These are phyloP conservation scores for Caenorhabditis sp. DNA, from an alignment of 2,888 invertebrate genomes.

Conservation along the genomic window DNA sequence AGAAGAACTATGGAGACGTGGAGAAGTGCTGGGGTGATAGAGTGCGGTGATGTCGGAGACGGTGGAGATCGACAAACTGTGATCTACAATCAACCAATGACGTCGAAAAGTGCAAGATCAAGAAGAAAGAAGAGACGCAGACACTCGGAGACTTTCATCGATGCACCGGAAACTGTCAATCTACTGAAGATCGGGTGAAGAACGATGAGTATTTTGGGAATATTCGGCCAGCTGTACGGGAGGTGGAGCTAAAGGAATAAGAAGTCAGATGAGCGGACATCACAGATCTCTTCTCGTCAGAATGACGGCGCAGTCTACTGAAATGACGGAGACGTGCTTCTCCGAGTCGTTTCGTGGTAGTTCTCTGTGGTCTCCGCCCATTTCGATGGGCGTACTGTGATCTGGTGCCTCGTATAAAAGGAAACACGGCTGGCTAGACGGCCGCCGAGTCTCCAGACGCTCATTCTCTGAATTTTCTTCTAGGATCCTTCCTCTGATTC, in stretches of 20 bases:
- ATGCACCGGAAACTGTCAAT: constrained; percentile 50
- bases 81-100: constrained; percentile 62
- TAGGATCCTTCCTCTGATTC: not conserved
- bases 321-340: constrained; percentile 44
- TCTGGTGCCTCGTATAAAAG: constrained; percentile 40
- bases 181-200: constrained; percentile 11
- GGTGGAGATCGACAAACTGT: constrained; percentile 40
- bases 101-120: constrained; percentile 41
- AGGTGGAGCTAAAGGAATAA: constrained; percentile 2
- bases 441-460: not conserved
- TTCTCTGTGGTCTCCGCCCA: constrained; percentile 50
- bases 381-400: constrained; percentile 45
- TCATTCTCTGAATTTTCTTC: constrained; percentile 18
- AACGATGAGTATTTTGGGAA: constrained; percentile 42
- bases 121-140: constrained; percentile 30
- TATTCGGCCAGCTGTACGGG: not conserved
- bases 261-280: constrained; percentile 33
- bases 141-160: constrained; percentile 38
- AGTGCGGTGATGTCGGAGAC: constrained; percentile 35
- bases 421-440: too few relatives aligned
- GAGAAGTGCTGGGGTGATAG: constrained; percentile 31
- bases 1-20: constrained; percentile 24
- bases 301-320: not conserved
- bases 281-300: constrained; percentile 25
- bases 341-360: constrained; percentile 22